Evolutionary conservation across 2,113 vertebrate species (phyloP).

Genomic region (Syngnathus scovelli): DNA sequence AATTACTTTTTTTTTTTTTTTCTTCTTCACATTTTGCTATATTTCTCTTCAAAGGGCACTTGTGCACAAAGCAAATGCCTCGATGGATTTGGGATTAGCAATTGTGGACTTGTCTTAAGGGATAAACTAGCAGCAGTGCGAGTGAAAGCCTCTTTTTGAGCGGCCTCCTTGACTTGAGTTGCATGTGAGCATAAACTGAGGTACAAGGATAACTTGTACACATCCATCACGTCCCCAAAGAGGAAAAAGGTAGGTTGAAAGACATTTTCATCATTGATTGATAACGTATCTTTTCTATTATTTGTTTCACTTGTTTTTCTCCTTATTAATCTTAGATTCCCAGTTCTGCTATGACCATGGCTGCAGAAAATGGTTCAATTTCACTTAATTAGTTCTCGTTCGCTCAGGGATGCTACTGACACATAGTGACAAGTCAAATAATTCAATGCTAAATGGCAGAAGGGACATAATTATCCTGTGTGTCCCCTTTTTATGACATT

Average conservation of each 20-base stretch:
- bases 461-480: background rate
- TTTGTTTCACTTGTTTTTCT: background rate
- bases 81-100: conserved; percentile 64
- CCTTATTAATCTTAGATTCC: too few relatives aligned
- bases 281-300: background rate
- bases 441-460: background rate
- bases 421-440: background rate
- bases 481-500: background rate
- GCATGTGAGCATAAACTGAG: conserved; percentile 26
- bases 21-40: background rate
- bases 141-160: conserved; percentile 61
- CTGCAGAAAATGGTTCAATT: background rate
- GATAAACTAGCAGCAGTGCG: conserved; percentile 58
- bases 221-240: conserved; percentile 20
- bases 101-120: conserved; percentile 60
- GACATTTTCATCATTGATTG: background rate
- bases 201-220: conserved; percentile 34
- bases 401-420: background rate
- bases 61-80: conserved; percentile 39
- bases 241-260: conserved; percentile 45
- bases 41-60: conserved; percentile 21
- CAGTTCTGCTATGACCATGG: background rate
- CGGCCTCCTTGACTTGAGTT: conserved; percentile 30
- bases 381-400: background rate
- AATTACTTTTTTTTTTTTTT: background rate